Percentiles rank a stretch among this genome's conserved stretches.
Conservation (phyloP, 2,888 invertebrate species). For the Alentia gelatinosa region DNA sequence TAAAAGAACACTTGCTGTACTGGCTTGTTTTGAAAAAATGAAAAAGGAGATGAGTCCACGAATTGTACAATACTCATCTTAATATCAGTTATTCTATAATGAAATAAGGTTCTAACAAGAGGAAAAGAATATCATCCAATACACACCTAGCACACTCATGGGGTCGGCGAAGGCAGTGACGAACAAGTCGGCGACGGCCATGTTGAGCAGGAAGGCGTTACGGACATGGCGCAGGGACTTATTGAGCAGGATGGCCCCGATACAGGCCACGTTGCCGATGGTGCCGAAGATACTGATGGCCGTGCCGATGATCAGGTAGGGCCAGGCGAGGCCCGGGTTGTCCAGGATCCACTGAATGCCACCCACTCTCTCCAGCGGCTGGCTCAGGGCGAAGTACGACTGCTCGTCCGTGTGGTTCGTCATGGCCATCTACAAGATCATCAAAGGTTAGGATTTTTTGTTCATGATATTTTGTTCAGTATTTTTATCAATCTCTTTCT, state of each 20-base stretch:
- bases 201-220: slow-evolving; percentile 55
- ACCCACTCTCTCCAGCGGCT: not conserved
- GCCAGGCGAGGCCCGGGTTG: slow-evolving; percentile 3
- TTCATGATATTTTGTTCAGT: too few relatives aligned
- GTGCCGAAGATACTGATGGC: slow-evolving; percentile 51
- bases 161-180: slow-evolving; percentile 49
- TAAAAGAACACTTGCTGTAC: too few relatives aligned
- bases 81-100: too few relatives aligned
- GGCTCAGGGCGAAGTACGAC: not conserved
- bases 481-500: too few relatives aligned
- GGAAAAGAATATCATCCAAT: too few relatives aligned
- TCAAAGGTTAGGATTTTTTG: too few relatives aligned
- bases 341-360: slow-evolving; percentile 24
- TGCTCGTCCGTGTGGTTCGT: not conserved
- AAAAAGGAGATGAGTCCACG: too few relatives aligned
- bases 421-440: not conserved
- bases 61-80: too few relatives aligned
- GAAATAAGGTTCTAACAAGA: too few relatives aligned
- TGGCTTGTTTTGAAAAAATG: too few relatives aligned
- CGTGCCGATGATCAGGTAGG: slow-evolving; percentile 6
- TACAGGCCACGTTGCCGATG: slow-evolving; percentile 49
- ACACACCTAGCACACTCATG: slow-evolving; percentile 42
- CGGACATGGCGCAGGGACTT: slow-evolving; percentile 21
- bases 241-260: slow-evolving; percentile 46
- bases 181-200: slow-evolving; percentile 55